Evolutionary conservation across 2,113 vertebrate genomes (phyloP).

Genomic region (Notothenia coriiceps): DNA sequence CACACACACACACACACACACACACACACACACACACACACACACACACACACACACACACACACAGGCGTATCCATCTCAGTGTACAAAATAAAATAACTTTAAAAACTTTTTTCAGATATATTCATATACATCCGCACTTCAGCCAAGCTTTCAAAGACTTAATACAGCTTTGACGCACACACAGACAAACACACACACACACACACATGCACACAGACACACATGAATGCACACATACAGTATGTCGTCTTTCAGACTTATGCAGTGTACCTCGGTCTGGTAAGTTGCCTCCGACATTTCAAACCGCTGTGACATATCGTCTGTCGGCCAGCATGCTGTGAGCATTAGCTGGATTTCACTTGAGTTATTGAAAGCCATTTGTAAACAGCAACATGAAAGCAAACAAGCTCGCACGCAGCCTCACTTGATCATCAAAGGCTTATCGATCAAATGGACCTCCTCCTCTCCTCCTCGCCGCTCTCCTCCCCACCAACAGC

Average conservation of each 20-base stretch:
- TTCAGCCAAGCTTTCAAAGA: slow-evolving; percentile 29
- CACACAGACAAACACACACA: not conserved
- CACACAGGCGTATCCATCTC: not conserved
- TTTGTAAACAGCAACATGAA: slow-evolving; percentile 85
- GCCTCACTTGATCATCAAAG: slow-evolving; percentile 82
- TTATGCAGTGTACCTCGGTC: slow-evolving; percentile 29
- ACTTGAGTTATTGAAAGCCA: slow-evolving; percentile 78
- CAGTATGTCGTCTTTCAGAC: not conserved
- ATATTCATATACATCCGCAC: slow-evolving; percentile 20
- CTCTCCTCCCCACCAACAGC: slow-evolving; percentile 44
- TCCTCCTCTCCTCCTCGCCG: slow-evolving; percentile 43
- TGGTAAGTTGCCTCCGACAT: slow-evolving; percentile 47
- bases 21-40: not conserved
- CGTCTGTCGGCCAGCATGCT: slow-evolving; percentile 70
- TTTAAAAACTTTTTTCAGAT: slow-evolving; percentile 38
- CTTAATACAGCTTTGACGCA: not conserved
- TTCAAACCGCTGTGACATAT: slow-evolving; percentile 61
- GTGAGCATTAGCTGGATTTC: slow-evolving; percentile 75
- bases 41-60: slow-evolving; percentile 14
- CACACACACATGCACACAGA: not conserved
- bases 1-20: not conserved
- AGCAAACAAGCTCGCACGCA: slow-evolving; percentile 76
- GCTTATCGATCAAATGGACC: slow-evolving; percentile 76
- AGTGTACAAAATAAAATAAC: slow-evolving; percentile 35
- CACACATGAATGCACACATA: not conserved